Conservation (phyloP, 2,797 vertebrate genomes). For the Rhabdomys pumilio region DNA sequence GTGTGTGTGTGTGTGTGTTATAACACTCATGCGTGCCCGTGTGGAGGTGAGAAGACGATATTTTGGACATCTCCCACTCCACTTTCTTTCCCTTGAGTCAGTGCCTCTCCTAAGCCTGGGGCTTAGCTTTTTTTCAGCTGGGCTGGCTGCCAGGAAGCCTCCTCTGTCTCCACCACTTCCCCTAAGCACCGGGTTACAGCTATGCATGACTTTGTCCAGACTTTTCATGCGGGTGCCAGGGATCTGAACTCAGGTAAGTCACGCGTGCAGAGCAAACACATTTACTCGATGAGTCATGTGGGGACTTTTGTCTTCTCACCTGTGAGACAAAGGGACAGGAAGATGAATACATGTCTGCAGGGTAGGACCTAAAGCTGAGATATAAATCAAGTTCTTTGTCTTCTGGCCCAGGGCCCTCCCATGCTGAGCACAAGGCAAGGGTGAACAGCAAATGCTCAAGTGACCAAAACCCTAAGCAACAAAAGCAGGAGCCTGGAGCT, state of each 20-base stretch:
- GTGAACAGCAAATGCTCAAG: background rate
- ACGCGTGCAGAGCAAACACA: background rate
- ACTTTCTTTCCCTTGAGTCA: background rate
- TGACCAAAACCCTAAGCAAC: background rate
- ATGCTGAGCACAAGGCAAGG: background rate
- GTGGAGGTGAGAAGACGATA: background rate
- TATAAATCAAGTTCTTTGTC: background rate
- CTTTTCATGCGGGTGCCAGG: background rate
- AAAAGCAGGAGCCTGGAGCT: background rate
- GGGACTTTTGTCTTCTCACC: background rate
- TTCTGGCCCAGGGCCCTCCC: background rate
- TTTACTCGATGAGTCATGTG: background rate
- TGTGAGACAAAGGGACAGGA: constrained; percentile 6
- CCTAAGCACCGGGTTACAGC: background rate
- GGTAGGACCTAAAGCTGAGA: background rate
- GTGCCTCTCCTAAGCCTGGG: background rate
- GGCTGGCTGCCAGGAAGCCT: background rate
- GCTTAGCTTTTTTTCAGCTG: background rate
- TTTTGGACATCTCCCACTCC: too few species aligned
- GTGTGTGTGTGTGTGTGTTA: background rate
- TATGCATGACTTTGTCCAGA: background rate
- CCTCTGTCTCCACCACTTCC: background rate
- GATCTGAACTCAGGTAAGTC: background rate
- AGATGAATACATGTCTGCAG: background rate
- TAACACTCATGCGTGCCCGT: background rate